These are phyloP conservation scores for Bradypodion pumilum DNA, from an alignment of 2,797 vertebrate species.

Conservation along the genomic window DNA sequence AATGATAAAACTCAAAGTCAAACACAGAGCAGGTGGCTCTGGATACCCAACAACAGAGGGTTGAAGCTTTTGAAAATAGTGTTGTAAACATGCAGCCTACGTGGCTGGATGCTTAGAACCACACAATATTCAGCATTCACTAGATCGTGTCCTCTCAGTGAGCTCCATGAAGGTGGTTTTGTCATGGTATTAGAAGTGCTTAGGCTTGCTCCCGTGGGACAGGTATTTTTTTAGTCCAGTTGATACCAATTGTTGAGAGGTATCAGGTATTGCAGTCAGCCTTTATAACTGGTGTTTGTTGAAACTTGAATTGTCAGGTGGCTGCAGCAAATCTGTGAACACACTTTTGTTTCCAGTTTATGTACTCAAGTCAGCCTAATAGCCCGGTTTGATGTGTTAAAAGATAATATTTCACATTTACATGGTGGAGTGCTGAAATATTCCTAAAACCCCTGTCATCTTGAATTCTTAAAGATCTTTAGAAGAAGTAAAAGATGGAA, in stretches of 20 bases:
- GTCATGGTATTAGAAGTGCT: constrained; percentile 44
- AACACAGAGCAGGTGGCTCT: background rate
- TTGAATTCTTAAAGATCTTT: background rate
- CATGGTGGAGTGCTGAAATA: background rate
- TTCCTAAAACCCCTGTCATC: background rate
- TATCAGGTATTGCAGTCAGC: too few relatives aligned
- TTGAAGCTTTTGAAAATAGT: background rate
- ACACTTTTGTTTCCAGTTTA: constrained; percentile 44
- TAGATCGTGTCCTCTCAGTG: constrained; percentile 25
- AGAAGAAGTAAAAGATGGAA: background rate
- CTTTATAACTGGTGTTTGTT: constrained; percentile 55
- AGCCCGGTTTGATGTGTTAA: constrained; percentile 23
- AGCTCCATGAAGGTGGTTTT: constrained; percentile 41
- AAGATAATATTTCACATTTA: constrained; percentile 18
- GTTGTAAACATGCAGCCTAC: background rate
- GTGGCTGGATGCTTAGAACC: background rate
- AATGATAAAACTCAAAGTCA: background rate
- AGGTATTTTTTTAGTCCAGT: constrained; percentile 62
- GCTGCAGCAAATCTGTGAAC: constrained; percentile 50
- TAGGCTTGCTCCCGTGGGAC: constrained; percentile 52
- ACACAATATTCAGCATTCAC: background rate
- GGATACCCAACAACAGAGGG: background rate
- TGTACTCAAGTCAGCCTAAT: constrained; percentile 48
- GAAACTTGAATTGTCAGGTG: constrained; percentile 64
- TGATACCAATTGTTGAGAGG: constrained; percentile 58